Conservation (phyloP, 2,888 invertebrate genomes). For the Dendrolimus houi region DNA sequence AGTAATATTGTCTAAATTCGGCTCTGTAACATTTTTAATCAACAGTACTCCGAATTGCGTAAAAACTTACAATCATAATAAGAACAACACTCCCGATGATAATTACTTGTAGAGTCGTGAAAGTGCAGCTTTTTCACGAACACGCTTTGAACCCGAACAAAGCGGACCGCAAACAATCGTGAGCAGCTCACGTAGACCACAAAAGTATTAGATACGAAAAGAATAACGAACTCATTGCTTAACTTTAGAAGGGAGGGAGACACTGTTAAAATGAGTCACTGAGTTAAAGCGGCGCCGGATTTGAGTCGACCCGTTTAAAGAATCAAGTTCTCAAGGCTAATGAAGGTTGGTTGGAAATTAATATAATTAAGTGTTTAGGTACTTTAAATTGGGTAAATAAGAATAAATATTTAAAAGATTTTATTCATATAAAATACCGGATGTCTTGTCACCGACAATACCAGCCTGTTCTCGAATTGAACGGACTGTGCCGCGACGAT, state of each 20-base stretch:
- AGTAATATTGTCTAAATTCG: no score
- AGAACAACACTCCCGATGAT: constrained; percentile 34
- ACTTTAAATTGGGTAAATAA: no score
- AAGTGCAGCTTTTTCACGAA: constrained; percentile 53
- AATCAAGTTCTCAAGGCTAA: not conserved
- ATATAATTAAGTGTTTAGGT: no score
- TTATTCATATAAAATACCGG: no score
- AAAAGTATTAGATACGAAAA: constrained; percentile 12
- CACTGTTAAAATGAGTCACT: not conserved
- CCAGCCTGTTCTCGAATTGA: no score
- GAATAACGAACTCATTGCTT: not conserved
- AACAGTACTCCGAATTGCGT: constrained; percentile 18
- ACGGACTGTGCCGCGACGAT: no score
- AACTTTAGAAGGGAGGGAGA: constrained; percentile 3
- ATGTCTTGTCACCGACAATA: no score
- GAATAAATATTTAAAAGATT: no score
- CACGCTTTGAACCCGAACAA: constrained; percentile 30
- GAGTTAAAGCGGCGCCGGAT: constrained; percentile 5
- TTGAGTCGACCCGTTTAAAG: not conserved
- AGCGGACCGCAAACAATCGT: constrained; percentile 42
- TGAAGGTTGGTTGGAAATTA: no score
- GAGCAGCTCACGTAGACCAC: constrained; percentile 19
- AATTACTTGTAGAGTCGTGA: constrained; percentile 48
- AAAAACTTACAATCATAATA: constrained; percentile 34
- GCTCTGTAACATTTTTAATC: no score